Base-by-base conservation (phyloP, 1,140 invertebrate genomes). In the Drosophila ohnishii region DNA sequence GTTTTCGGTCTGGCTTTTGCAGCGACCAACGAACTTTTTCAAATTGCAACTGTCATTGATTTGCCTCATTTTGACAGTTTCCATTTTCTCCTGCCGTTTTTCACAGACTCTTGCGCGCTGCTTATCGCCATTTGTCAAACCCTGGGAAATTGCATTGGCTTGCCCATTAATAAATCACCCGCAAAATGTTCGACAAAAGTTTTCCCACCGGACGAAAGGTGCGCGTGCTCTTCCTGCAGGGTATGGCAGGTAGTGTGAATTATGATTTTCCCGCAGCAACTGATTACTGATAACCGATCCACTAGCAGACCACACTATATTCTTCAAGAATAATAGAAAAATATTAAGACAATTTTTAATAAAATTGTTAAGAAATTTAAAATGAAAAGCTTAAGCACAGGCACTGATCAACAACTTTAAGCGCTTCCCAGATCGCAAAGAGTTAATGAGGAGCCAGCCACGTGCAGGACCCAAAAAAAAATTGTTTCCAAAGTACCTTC, bases 1-100 rank as follows among this genome's bases (percentile, higher is more conserved):
- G 39, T 22, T 64, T 48, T 22, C 30, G 11, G 47, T 42, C 32
- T 44, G 25, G 32, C 48, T 44, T 34, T 73, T 32, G 28, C 7
- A 53, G 64, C 44, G 11, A 45, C 51, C 62, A 44, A 28, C 32
- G 16, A 88, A 88, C 61, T 84, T 89, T 87, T 75, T 53, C 77
- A 65, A 88, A 84, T 78, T 80, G 70, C 84, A 80, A 66, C 80
- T 88, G 84, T 75, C 84, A 88, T 84, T 86, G 77, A 78, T 78
- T 72, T 78, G 22, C 62, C 70, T 69, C 70, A 67, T 84, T 73
- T 73, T 88, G 84, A 88, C 80, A 80, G 73, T 73, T 84, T 72
- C 63, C 69, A 83, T 77, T 80, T 80, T 69, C 42, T 39, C 34
- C 35, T 32, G 25, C 19, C 60, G 28, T 28, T 14, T 50, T 65